Base-by-base conservation (phyloP, 2,113 vertebrate genomes). In the Pycnonotus jocosus region DNA sequence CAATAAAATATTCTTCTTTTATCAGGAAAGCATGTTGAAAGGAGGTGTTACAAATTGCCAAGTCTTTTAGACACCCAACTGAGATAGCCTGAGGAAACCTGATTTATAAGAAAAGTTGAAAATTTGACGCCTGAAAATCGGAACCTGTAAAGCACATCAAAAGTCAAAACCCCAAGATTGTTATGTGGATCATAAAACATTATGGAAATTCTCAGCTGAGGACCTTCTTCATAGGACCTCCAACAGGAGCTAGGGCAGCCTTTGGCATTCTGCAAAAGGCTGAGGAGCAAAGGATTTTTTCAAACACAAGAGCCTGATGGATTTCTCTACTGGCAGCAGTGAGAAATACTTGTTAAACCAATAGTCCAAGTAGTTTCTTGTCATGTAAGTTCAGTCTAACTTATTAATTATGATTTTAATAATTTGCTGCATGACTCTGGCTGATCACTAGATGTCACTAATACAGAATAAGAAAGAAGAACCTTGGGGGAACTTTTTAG, bases 401-500 rank as follows among this genome's bases (percentile, higher is more conserved):
- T 79, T 76, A 45, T 24, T 90, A 92, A 85, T 85, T 53, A 88
- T 0, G 5, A 20, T 61, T 61, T 68, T 48, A 28, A 53, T 62
- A 3, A 1, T 77, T 88, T 77, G 18, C 79, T 92, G 92, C 90
- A 65, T 62, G 86, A 24, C 47, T 92, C 62, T 35, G 30, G 20
- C 48, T 45, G 71, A 90, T 79, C 94, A 93, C 92, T 95, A 95
- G 96, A 86, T 93, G 92, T 96, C 94, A 95, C 71, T 83, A 83
- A 95, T 50, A 92, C 93, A 42, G 86, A 96, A 70, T 62, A 44
- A 83, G 91, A 95, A 88, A 53, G 51, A 58, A 30, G 56, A 65
- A 70, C 71, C 33, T 8, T 3, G 0, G 20, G 15, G 27, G 37
- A 68, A 23, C 6, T 40, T 71, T 47, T 37, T 42, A 44, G 28